Conservation (phyloP, 2,797 vertebrate genomes). For the Pangasius mekongensis region DNA sequence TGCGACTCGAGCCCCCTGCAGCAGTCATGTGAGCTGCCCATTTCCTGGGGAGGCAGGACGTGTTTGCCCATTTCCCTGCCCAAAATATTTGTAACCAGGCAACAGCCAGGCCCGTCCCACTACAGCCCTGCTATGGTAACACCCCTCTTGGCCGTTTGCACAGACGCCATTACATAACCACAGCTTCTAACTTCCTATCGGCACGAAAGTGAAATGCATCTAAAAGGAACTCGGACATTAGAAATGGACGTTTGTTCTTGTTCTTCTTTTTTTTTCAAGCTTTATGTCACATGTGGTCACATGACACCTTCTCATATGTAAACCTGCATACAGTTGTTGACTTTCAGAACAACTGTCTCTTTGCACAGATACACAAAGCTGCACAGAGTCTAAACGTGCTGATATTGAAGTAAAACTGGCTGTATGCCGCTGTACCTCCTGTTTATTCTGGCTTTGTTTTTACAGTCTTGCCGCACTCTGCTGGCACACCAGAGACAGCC, state of each 20-base stretch:
- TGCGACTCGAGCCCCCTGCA: slow-evolving; percentile 74
- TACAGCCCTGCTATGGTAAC: slow-evolving; percentile 72
- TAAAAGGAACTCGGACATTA: not conserved
- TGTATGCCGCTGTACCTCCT: slow-evolving; percentile 32
- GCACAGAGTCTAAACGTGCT: not conserved
- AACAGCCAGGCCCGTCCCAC: slow-evolving; percentile 75
- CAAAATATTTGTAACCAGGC: slow-evolving; percentile 84
- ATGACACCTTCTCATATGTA: not conserved
- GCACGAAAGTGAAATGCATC: slow-evolving; percentile 59
- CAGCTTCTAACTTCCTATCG: slow-evolving; percentile 62
- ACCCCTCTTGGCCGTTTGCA: slow-evolving; percentile 72
- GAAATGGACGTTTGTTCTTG: not conserved
- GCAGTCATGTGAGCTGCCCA: slow-evolving; percentile 71
- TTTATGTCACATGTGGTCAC: not conserved
- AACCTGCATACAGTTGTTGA: slow-evolving; percentile 17
- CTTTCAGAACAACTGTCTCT: slow-evolving; percentile 24
- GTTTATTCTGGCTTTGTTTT: slow-evolving; percentile 39
- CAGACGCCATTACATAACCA: slow-evolving; percentile 71
- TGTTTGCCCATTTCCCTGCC: slow-evolving; percentile 77
- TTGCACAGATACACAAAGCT: slow-evolving; percentile 21
- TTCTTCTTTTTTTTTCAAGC: not conserved
- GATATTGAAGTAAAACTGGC: slow-evolving; percentile 38
- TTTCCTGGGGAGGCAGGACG: slow-evolving; percentile 77
- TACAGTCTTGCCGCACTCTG: slow-evolving; percentile 3
- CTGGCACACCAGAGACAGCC: slow-evolving; percentile 25